Percentiles rank a stretch among this genome's conserved stretches.
These are phyloP conservation scores for Rhegmatorhina hoffmannsi DNA, from an alignment of 2,113 vertebrate species.

Conservation along the genomic window DNA sequence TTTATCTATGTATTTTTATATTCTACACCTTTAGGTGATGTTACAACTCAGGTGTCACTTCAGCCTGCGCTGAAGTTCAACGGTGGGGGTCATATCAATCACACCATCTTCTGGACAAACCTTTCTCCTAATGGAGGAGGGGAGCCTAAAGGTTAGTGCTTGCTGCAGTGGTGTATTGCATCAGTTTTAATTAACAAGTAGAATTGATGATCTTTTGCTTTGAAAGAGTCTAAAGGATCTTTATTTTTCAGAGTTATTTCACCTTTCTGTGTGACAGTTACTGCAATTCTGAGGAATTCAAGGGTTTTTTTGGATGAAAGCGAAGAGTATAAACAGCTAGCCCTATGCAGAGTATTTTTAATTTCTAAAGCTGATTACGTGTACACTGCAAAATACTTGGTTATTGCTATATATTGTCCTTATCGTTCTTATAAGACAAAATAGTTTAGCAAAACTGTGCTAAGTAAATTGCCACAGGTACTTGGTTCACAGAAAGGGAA, in stretches of 20 bases:
- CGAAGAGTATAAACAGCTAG: not conserved
- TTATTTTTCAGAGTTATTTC: not conserved
- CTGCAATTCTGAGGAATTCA: not conserved
- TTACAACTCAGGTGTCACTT: constrained; percentile 88
- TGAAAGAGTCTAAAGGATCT: not conserved
- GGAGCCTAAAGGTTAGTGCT: constrained; percentile 87
- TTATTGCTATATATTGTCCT: not conserved
- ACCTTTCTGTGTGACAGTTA: not conserved
- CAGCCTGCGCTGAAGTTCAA: constrained; percentile 94
- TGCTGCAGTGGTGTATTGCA: not conserved
- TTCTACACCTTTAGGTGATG: constrained; percentile 83
- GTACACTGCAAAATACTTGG: not conserved
- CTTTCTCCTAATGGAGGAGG: constrained; percentile 91
- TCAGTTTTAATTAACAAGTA: not conserved
- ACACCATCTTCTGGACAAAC: constrained; percentile 98
- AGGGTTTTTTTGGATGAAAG: not conserved
- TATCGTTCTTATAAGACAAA: not conserved
- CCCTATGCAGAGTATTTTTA: not conserved
- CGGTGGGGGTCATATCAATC: constrained; percentile 96
- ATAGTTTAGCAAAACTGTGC: not conserved
- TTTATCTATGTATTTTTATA: not conserved
- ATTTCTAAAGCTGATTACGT: not conserved
- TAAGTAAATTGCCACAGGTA: not conserved
- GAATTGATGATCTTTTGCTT: not conserved
- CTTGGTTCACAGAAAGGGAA: not conserved